phyloP scores from a whole-genome alignment of 1,140 invertebrate genomes.

The Halyomorpha halys region DNA sequence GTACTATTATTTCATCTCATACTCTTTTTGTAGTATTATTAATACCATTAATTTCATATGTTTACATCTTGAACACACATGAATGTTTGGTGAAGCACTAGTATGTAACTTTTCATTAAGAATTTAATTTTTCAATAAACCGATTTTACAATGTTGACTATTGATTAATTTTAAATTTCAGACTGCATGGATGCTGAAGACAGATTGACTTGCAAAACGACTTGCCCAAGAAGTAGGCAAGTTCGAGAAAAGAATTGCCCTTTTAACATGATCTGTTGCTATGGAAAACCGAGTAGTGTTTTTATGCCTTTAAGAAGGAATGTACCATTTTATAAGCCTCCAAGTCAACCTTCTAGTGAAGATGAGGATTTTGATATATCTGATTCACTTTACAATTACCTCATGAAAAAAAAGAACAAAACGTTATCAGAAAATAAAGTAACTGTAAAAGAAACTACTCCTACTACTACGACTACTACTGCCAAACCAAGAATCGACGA shows the following conservation, averaged over 20 bases:
- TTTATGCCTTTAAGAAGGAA: background rate
- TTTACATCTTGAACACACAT: no score
- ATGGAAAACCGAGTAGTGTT: background rate
- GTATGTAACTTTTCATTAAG: no score
- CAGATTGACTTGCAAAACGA: background rate
- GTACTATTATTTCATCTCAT: no score
- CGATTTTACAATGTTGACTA: background rate
- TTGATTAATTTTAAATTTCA: background rate
- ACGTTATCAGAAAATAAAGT: no score
- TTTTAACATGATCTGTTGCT: background rate
- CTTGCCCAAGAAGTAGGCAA: background rate
- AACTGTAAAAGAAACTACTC: no score
- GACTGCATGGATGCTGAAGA: conserved; percentile 8
- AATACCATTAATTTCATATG: no score
- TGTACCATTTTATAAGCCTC: background rate
- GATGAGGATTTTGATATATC: background rate
- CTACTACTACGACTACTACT: no score
- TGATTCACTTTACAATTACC: background rate
- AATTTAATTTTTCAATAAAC: background rate
- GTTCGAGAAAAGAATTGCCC: background rate
- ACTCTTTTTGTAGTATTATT: no score
- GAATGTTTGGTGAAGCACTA: no score
- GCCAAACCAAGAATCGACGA: no score
- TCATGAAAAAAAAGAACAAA: no score
- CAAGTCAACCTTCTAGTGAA: no score